Percentiles rank a stretch among this genome's conserved stretches.
These are phyloP conservation scores for Ceuthmochares aereus DNA, from an alignment of 2,113 vertebrate species.

Conservation along the genomic window DNA sequence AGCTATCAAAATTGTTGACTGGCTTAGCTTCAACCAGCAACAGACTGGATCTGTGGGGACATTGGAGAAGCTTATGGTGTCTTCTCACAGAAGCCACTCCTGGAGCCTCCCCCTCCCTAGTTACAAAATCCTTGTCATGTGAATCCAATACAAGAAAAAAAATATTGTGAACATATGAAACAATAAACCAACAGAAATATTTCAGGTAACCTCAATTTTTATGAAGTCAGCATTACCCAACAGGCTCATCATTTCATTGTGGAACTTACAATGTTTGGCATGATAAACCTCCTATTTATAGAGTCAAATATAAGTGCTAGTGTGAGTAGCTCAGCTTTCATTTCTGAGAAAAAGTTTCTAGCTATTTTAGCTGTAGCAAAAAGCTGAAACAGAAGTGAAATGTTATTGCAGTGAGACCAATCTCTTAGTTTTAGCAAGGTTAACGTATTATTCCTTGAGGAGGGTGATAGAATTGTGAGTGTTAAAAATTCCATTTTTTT, in stretches of 20 bases:
- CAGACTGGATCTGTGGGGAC: not conserved
- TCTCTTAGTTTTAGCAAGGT: not conserved
- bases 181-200: not conserved
- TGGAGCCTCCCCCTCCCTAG: not conserved
- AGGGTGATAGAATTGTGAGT: not conserved
- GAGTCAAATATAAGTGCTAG: not conserved
- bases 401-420: not conserved
- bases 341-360: not conserved
- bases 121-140: not conserved
- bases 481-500: not conserved
- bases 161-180: not conserved
- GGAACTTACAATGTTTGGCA: not conserved
- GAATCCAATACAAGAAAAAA: not conserved
- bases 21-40: not conserved
- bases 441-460: not conserved
- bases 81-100: not conserved
- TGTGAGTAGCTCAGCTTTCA: not conserved
- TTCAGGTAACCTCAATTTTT: not conserved
- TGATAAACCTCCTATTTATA: not conserved
- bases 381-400: not conserved
- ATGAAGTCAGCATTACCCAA: not conserved
- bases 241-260: not conserved
- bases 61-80: not conserved
- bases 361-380: not conserved
- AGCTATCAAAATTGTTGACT: fast-evolving